Conservation (phyloP, 2,888 invertebrate species). For the Orthosia cruda region DNA sequence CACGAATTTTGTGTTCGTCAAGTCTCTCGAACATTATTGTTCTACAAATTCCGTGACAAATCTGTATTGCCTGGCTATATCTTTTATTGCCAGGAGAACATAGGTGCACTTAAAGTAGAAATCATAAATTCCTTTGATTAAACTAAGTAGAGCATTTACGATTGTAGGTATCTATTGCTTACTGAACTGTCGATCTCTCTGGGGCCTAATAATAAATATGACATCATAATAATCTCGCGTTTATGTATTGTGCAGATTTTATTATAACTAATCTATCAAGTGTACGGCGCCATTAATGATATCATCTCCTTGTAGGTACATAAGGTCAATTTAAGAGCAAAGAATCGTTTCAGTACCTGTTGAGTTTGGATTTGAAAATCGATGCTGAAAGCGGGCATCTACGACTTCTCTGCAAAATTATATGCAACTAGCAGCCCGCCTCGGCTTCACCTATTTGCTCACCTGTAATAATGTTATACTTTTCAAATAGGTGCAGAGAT, state of each 20-base stretch:
- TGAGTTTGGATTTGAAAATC: background rate
- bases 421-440: no score
- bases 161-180: constrained; percentile 35
- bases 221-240: constrained; percentile 61
- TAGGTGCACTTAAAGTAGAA: constrained; percentile 13
- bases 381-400: background rate
- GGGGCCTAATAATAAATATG: constrained; percentile 55
- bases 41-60: constrained; percentile 13
- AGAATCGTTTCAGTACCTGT: background rate
- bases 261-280: constrained; percentile 58
- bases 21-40: background rate
- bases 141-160: constrained; percentile 38
- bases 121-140: constrained; percentile 15
- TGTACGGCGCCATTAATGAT: constrained; percentile 59
- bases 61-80: background rate
- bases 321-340: constrained; percentile 39
- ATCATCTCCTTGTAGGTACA: constrained; percentile 52
- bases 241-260: constrained; percentile 62
- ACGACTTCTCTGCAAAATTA: background rate
- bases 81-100: background rate
- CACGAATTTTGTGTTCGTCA: background rate
- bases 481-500: no score
- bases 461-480: no score
- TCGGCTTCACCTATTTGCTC: no score
- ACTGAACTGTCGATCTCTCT: constrained; percentile 46